Base-by-base conservation (phyloP, 2,113 vertebrate species). In the Formicarius rufipectus region DNA sequence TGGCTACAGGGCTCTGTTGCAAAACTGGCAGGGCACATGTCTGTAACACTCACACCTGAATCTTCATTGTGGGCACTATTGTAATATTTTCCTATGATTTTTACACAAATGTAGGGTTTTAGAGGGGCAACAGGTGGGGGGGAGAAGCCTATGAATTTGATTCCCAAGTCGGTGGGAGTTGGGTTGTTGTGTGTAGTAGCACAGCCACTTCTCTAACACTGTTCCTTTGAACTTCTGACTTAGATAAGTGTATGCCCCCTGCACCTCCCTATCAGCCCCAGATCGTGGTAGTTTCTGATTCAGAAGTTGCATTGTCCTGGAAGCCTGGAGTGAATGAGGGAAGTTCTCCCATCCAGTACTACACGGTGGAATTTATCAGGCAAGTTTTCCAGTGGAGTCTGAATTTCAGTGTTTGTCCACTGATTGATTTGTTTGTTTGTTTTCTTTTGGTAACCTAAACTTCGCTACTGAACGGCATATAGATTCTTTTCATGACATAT, bases 231-330 rank as follows among this genome's bases (percentile, higher is more conserved):
- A 4, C 63, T 90, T 95, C 89, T 86, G 33, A 50, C 14, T 75
- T 96, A 99, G 99, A 99, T 45, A 98, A 96, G 93, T 99, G 99
- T 93, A 98, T 98, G 98, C 98, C 98, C 30, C 99, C 99, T 2
- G 96, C 96, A 0, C 98, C 99, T 1, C 99, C 99, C 1, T 97
- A 98, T 27, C 98, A 98, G 87, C 99, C 99, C 4, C 97, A 97
- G 7, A 98, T 98, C 3, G 93, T 98, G 33, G 98, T 99, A 17
- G 98, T 99, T 82, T 99, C 99, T 12, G 98, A 99, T 96, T 99
- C 98, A 7, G 99, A 99, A 95, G 98, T 99, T 94, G 99, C 99
- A 0, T 95, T 99, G 62, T 99, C 99, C 52, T 99, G 99, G 99
- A 98, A 98, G 96, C 98, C 98, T 16, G 98, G 98, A 68, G 96